Conservation (phyloP, 2,797 vertebrate species). For the Labeo calbasu region DNA sequence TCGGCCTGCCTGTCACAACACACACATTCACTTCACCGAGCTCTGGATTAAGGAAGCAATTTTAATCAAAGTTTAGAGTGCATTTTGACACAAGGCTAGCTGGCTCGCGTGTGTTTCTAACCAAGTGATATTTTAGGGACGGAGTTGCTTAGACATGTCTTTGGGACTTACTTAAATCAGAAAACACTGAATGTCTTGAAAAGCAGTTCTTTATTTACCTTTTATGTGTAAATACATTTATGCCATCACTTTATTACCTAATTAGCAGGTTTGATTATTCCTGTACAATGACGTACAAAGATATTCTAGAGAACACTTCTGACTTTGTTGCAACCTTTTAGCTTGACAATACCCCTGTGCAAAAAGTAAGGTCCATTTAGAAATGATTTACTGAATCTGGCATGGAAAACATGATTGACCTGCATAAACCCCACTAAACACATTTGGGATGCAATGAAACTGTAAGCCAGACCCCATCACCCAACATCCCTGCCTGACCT, state of each 20-base stretch:
- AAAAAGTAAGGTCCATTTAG: not conserved
- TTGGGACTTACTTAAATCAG: not conserved
- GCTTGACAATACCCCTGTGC: not conserved
- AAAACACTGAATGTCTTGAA: not conserved
- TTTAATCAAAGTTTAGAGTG: slow-evolving; percentile 33
- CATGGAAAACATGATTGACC: not conserved
- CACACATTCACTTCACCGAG: slow-evolving; percentile 9
- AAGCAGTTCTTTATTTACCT: not conserved
- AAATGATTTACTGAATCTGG: not conserved
- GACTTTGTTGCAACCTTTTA: not conserved
- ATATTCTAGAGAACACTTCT: not conserved
- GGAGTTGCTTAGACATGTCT: not conserved
- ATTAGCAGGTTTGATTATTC: not conserved
- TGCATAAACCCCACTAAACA: not conserved
- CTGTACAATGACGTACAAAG: not conserved
- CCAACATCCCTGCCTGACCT: not conserved
- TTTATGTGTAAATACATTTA: not conserved
- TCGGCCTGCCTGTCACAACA: slow-evolving; percentile 24
- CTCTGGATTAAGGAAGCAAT: slow-evolving; percentile 33
- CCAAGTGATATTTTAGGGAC: not conserved
- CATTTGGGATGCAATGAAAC: not conserved
- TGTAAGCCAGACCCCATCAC: not conserved
- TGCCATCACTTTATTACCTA: not conserved
- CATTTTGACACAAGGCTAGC: slow-evolving; percentile 20
- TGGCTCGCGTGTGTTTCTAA: slow-evolving; percentile 3